phyloP scores from a whole-genome alignment of 2,113 vertebrate genomes.

The Myiozetetes cayanensis region DNA sequence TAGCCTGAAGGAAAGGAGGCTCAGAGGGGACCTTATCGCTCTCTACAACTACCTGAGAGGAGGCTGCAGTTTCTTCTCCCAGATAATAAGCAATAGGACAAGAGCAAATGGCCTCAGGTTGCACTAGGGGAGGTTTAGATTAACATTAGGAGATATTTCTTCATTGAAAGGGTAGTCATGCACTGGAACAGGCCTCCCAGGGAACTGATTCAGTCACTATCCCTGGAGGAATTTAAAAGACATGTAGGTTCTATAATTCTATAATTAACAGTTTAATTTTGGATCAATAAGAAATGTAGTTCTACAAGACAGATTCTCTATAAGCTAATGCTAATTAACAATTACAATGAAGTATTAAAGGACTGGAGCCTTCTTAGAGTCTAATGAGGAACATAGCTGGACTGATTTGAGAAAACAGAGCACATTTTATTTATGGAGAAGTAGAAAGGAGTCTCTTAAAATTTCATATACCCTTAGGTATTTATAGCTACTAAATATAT shows the following conservation, averaged over 20 bases:
- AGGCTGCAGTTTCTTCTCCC: not conserved
- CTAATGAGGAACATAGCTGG: not conserved
- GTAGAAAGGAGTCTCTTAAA: not conserved
- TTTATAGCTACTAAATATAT: not conserved
- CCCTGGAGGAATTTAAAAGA: not conserved
- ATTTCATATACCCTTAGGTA: not conserved
- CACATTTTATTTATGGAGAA: not conserved
- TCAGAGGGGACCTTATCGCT: not conserved
- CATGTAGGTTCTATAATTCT: not conserved
- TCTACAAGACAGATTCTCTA: not conserved
- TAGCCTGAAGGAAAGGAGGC: not conserved
- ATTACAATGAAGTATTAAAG: not conserved
- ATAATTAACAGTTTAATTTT: not conserved
- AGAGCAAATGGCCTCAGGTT: not conserved
- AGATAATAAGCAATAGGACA: not conserved
- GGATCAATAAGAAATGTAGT: not conserved
- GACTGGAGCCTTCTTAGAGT: not conserved
- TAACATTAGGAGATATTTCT: not conserved
- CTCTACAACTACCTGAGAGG: not conserved
- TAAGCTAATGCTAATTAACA: not conserved
- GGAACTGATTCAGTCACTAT: not conserved
- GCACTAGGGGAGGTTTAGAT: not conserved
- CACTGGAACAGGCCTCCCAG: not conserved
- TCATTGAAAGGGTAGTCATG: not conserved
- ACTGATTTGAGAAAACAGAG: not conserved